These are phyloP conservation scores for Gymnosoma rotundatum DNA, from an alignment of 2,888 invertebrate genomes.

Conservation along the genomic window DNA sequence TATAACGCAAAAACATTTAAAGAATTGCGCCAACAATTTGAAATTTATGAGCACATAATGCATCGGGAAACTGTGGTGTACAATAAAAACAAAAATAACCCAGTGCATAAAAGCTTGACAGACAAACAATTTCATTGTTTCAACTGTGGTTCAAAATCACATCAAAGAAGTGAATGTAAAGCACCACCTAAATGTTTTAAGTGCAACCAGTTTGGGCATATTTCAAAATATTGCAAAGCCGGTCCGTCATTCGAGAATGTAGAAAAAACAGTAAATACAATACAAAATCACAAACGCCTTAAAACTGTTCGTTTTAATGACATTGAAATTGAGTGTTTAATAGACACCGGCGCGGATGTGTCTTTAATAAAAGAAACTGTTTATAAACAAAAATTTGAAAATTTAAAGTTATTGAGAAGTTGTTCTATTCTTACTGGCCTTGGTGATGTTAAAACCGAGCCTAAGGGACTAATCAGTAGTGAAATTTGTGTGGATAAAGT, in stretches of 20 bases:
- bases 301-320: not conserved
- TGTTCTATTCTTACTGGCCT: not conserved
- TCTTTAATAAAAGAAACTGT: not conserved
- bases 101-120: not conserved
- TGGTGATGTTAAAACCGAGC: not conserved
- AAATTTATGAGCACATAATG: conserved; percentile 4
- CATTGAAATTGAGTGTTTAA: not conserved
- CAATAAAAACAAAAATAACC: not conserved
- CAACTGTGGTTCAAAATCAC: not conserved
- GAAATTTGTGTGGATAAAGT: not conserved
- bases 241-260: too few relatives aligned
- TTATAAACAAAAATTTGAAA: not conserved
- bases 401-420: not conserved
- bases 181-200: not conserved
- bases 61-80: not conserved
- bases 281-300: not conserved
- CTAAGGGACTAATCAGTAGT: not conserved
- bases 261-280: not conserved
- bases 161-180: not conserved
- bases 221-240: not conserved
- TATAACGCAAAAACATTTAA: not conserved
- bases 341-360: conserved; percentile 4
- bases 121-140: conserved; percentile 2
- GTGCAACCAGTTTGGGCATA: not conserved
- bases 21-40: conserved; percentile 1